phyloP scores from a whole-genome alignment of 2,888 invertebrate genomes.

The Polietes domitor region DNA sequence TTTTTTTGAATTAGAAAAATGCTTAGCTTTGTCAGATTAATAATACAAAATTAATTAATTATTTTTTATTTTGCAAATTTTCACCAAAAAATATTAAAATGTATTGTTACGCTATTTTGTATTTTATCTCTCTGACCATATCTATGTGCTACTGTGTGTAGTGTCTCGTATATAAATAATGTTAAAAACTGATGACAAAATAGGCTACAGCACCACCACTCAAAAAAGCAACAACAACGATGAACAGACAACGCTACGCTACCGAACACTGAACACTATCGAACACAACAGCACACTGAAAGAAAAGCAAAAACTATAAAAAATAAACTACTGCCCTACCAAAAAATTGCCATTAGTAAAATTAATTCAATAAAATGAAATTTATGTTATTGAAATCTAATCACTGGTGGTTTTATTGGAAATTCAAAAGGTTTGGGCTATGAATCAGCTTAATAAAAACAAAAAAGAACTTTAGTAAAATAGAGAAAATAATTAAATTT shows the following conservation, averaged over 20 bases:
- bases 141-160: neutral
- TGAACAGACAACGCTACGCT: neutral
- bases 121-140: conserved; percentile 3
- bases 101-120: neutral
- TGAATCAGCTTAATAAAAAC: too few relatives aligned
- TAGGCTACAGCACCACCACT: conserved; percentile 44
- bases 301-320: too few relatives aligned
- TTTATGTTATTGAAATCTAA: conserved; percentile 1
- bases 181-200: conserved; percentile 52
- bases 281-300: too few relatives aligned
- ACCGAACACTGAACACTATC: too few relatives aligned
- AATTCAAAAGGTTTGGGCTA: neutral
- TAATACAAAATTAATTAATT: too few relatives aligned
- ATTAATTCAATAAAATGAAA: conserved; percentile 15
- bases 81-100: neutral
- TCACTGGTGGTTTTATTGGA: conserved; percentile 15
- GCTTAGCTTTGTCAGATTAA: too few relatives aligned
- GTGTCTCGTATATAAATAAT: conserved; percentile 8
- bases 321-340: neutral
- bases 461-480: too few relatives aligned
- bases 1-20: neutral
- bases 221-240: neutral
- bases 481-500: too few relatives aligned
- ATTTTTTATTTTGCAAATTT: too few relatives aligned
- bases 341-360: neutral